Base-by-base conservation (phyloP, 2,888 invertebrate species). In the Anodontia alba region DNA sequence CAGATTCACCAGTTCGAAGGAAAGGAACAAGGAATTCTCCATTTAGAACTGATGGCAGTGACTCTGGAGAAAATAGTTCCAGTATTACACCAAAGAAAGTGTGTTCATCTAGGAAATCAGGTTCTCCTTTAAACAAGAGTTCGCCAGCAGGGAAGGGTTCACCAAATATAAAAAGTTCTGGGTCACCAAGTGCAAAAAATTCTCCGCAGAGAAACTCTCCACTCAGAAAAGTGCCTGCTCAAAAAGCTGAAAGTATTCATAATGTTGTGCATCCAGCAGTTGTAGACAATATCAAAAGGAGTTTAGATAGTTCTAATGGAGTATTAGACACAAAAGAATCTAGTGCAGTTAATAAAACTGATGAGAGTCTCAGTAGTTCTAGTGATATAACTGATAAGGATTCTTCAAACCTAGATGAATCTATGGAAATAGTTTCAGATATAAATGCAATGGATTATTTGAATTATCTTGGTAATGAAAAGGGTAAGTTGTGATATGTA, bases 391-490 rank as follows among this genome's bases (percentile, higher is more conserved):
- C 54, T 49, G 82, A 75, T 29, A 79, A 46, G 36, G 80, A 75
- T 42, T 73, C 72, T 69, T 38, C 26, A 20, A 66, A 68, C 7
- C 33, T 42, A 23, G 76, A 79, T 42, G 71, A 70, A 57, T 72
- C 72, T 12, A 23, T 73, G 67, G 70, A 70, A 15, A 67, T 26
- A 33, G 67, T 54, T n/a, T 43, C 69, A 29, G 82, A 85, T 69
- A 51, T 33, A 12, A 76, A 81, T 23, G n/a, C 15, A 46, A 46
- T 46, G 57, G 87, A 90, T 66, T 93, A 92, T 88, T 87, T 88
- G 78, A 73, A 83, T 67, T 90, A 87, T 75, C 75, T 92, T 1
- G 92, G 91, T 31, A 80, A 87, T 31, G 89, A 90, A 54, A 72
- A 78, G 69, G 90, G 91, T 89, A 83, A 62, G 70, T 62, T n/a